A percentile compares a stretch with the other conserved stretches of the same genome.
phyloP scores from a whole-genome alignment of 2,888 invertebrate genomes.

The Cyclophora punctaria region DNA sequence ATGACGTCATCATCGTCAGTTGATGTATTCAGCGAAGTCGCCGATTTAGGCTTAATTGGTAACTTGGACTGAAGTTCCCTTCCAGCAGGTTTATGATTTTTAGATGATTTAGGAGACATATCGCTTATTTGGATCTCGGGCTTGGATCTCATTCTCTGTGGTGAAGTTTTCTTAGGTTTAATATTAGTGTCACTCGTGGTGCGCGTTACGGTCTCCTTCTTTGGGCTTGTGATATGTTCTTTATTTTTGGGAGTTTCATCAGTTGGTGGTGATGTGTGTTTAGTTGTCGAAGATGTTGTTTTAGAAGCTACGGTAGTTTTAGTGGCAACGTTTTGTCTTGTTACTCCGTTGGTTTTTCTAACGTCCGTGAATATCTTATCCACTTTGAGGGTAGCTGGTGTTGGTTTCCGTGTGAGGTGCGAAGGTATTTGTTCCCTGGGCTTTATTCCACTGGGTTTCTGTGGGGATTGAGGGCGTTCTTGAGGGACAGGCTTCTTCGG shows the following conservation, averaged over 20 bases:
- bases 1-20: conserved; percentile 76
- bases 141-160: conserved; percentile 63
- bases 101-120: conserved; percentile 39
- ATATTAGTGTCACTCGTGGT: conserved; percentile 76
- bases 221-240: conserved; percentile 38
- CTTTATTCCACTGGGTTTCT: conserved; percentile 45
- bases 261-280: conserved; percentile 26
- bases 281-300: conserved; percentile 30
- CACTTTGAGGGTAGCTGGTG: conserved; percentile 35
- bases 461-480: conserved; percentile 56
- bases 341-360: conserved; percentile 39
- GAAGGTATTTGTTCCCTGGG: conserved; percentile 43
- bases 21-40: conserved; percentile 68
- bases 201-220: conserved; percentile 59
- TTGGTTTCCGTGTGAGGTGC: conserved; percentile 41
- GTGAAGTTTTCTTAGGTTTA: conserved; percentile 59
- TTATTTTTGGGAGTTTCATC: conserved; percentile 42
- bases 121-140: conserved; percentile 67
- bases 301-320: conserved; percentile 34
- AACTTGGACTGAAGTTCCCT: conserved; percentile 49
- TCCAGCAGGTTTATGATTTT: conserved; percentile 36
- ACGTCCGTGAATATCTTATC: conserved; percentile 42
- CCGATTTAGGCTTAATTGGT: conserved; percentile 61
- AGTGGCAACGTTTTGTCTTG: conserved; percentile 41
- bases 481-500: conserved; percentile 49